Evolutionary conservation across 2,888 invertebrate species (phyloP).

Genomic region (Athalia circularis): DNA sequence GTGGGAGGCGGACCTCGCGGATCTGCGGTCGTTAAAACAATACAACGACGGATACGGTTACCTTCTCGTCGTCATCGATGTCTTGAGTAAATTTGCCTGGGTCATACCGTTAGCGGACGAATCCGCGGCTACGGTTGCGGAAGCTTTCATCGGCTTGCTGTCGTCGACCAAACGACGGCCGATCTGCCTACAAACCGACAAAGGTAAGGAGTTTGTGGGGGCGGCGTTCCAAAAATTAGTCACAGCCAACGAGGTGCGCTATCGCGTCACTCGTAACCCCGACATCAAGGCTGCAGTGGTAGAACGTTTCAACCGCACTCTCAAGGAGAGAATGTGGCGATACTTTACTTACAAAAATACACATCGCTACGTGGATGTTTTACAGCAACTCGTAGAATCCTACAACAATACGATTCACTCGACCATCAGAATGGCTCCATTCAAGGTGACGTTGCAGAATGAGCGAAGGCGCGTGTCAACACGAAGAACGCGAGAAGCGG

Average conservation of each 20-base stretch:
- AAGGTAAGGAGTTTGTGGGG: slow-evolving; percentile 57
- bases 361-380: slow-evolving; percentile 57
- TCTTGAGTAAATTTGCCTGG: too few species aligned
- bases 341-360: slow-evolving; percentile 59
- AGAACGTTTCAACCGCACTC: slow-evolving; percentile 63
- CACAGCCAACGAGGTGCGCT: slow-evolving; percentile 52
- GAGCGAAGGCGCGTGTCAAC: slow-evolving; percentile 29
- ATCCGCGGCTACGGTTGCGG: too few species aligned
- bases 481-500: slow-evolving; percentile 30
- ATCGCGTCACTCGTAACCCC: slow-evolving; percentile 57
- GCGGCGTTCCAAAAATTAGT: slow-evolving; percentile 46
- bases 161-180: slow-evolving; percentile 41
- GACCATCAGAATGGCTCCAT: slow-evolving; percentile 47
- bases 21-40: too few species aligned
- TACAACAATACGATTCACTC: slow-evolving; percentile 55
- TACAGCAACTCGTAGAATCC: slow-evolving; percentile 49
- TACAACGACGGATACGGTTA: too few species aligned
- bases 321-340: slow-evolving; percentile 61
- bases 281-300: slow-evolving; percentile 53
- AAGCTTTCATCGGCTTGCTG: slow-evolving; percentile 3
- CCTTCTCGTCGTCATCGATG: too few species aligned
- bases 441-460: slow-evolving; percentile 37
- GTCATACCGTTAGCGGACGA: too few species aligned
- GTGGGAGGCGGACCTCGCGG: too few species aligned
- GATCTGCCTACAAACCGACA: slow-evolving; percentile 55